phyloP scores from a whole-genome alignment of 2,888 invertebrate species.

The Dasysyrphus albostriatus region DNA sequence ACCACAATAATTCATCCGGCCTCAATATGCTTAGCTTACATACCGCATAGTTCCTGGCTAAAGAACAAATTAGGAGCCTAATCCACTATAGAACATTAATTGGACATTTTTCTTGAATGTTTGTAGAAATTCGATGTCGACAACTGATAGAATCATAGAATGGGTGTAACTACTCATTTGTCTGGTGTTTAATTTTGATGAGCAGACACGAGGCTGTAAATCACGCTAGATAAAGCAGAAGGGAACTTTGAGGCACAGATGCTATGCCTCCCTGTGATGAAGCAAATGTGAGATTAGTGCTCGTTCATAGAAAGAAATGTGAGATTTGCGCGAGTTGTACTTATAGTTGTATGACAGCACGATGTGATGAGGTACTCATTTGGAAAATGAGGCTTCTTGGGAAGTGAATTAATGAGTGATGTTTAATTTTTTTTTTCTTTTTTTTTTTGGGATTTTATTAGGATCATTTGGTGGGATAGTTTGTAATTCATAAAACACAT shows the following conservation, averaged over 20 bases:
- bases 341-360: background rate
- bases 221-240: constrained; percentile 27
- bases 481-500: constrained; percentile 4
- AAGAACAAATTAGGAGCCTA: constrained; percentile 49
- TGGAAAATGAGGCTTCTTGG: constrained; percentile 45
- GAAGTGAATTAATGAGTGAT: constrained; percentile 50
- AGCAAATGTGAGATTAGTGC: constrained; percentile 11
- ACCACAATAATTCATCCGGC: background rate
- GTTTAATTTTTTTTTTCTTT: constrained; percentile 31
- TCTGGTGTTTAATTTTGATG: constrained; percentile 65
- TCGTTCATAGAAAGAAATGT: constrained; percentile 17
- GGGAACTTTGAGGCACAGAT: background rate
- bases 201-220: constrained; percentile 49
- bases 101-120: constrained; percentile 50
- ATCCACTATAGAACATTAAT: constrained; percentile 63
- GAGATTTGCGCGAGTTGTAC: constrained; percentile 28
- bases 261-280: background rate
- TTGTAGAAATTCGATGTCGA: constrained; percentile 30
- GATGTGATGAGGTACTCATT: constrained; percentile 38
- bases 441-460: constrained; percentile 44
- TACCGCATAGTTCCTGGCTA: background rate
- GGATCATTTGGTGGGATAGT: constrained; percentile 52
- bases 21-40: background rate
- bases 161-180: constrained; percentile 64
- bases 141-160: constrained; percentile 1